Evolutionary conservation across 2,113 vertebrate genomes (phyloP).

Genomic region (Embiotoca jacksoni): DNA sequence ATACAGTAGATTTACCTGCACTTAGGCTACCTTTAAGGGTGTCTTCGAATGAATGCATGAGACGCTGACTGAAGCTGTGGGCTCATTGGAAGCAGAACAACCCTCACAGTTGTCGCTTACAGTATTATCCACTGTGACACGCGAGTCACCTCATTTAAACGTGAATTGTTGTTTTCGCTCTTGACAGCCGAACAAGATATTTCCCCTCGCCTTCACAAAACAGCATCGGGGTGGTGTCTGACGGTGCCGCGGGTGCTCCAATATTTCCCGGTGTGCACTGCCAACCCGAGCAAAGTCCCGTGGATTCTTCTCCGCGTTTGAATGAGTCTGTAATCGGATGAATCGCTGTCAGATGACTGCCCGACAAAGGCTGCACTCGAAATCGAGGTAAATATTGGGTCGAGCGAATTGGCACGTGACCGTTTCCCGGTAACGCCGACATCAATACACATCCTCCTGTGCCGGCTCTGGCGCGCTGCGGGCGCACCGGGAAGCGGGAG

Average conservation of each 20-base stretch:
- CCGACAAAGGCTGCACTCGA: slow-evolving; percentile 51
- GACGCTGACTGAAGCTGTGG: slow-evolving; percentile 53
- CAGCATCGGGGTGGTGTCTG: slow-evolving; percentile 29
- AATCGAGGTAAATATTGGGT: slow-evolving; percentile 52
- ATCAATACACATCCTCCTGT: slow-evolving; percentile 41
- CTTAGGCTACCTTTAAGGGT: slow-evolving; percentile 51
- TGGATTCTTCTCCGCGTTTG: slow-evolving; percentile 39
- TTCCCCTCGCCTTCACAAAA: slow-evolving; percentile 3
- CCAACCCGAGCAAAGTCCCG: slow-evolving; percentile 21
- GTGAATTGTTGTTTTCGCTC: slow-evolving; percentile 52
- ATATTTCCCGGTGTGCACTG: slow-evolving; percentile 33
- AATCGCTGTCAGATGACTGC: slow-evolving; percentile 53
- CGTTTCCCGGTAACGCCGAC: slow-evolving; percentile 38
- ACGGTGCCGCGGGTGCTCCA: slow-evolving; percentile 16
- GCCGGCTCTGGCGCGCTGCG: slow-evolving; percentile 19
- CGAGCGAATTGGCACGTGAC: slow-evolving; percentile 45
- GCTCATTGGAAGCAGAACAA: slow-evolving; percentile 35
- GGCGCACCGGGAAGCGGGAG: slow-evolving; percentile 37
- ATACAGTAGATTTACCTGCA: slow-evolving; percentile 64
- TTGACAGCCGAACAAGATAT: slow-evolving; percentile 41
- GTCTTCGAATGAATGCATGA: slow-evolving; percentile 47
- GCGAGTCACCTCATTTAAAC: slow-evolving; percentile 57
- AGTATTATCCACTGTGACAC: slow-evolving; percentile 59
- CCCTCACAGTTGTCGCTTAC: slow-evolving; percentile 41
- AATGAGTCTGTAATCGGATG: slow-evolving; percentile 58